Evolutionary conservation across 1,140 invertebrate genomes (phyloP).

Genomic region (Adelges cooleyi): DNA sequence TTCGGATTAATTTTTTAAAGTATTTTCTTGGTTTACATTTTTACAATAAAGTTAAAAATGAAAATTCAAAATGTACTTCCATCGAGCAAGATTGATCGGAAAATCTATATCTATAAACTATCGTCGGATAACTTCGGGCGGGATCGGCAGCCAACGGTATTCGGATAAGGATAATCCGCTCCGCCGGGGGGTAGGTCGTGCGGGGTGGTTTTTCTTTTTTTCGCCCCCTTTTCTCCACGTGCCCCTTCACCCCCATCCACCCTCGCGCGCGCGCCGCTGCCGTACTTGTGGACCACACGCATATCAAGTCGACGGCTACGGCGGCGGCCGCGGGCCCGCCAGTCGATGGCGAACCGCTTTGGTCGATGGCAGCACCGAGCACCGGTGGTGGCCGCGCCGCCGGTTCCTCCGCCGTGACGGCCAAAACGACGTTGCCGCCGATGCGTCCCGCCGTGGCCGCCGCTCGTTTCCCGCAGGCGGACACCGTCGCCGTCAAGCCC

Average conservation of each 20-base stretch:
- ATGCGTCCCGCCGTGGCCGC: background rate
- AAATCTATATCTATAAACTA: too few relatives aligned
- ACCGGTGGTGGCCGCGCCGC: constrained; percentile 24
- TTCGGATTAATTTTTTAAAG: too few relatives aligned
- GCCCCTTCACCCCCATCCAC: background rate
- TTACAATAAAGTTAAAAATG: too few relatives aligned
- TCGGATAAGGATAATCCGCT: constrained; percentile 26
- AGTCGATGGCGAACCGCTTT: constrained; percentile 30
- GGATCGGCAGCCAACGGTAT: constrained; percentile 10
- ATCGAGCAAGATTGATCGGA: too few relatives aligned
- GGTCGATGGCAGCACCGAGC: constrained; percentile 39
- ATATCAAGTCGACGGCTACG: constrained; percentile 25
- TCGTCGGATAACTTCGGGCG: background rate
- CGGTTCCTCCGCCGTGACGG: constrained; percentile 29
- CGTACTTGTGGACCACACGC: constrained; percentile 36
- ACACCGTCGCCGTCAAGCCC: constrained; percentile 27
- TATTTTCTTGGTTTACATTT: too few relatives aligned
- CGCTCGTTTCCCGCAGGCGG: background rate
- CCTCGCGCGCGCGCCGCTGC: constrained; percentile 28
- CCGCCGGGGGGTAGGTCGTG: background rate
- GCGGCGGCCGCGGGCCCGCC: constrained; percentile 33
- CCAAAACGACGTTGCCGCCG: constrained; percentile 27
- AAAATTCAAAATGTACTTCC: too few relatives aligned
- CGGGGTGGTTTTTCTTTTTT: constrained; percentile 1
- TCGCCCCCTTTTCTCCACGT: background rate